phyloP scores from a whole-genome alignment of 2,888 invertebrate species.

The Ormyrus rosae region DNA sequence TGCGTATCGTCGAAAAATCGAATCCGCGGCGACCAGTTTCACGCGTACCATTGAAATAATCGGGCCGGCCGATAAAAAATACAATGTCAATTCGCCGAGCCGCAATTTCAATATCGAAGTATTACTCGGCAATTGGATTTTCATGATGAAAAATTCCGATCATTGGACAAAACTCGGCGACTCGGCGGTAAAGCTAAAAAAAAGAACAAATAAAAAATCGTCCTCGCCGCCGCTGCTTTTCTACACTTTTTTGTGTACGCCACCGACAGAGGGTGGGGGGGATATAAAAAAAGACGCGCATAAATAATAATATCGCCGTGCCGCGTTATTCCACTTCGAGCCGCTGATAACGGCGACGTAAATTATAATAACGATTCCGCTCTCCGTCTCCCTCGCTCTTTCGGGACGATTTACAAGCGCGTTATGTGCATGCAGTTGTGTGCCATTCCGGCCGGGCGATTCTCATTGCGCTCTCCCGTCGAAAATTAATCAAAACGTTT shows the following conservation, averaged over 20 bases:
- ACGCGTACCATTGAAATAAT: background rate
- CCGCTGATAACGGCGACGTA: slow-evolving; percentile 21
- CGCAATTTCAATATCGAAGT: background rate
- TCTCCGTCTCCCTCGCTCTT: background rate
- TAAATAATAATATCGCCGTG: slow-evolving; percentile 21
- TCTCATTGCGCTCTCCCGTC: slow-evolving; percentile 12
- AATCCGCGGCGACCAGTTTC: background rate
- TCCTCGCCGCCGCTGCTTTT: too few species aligned
- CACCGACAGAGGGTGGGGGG: too few species aligned
- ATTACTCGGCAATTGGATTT: slow-evolving; percentile 30
- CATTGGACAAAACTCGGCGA: too few species aligned
- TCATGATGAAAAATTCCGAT: background rate
- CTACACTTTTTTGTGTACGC: too few species aligned
- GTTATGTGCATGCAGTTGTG: background rate
- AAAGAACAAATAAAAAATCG: too few species aligned
- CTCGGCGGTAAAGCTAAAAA: too few species aligned
- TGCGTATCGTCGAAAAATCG: too few species aligned
- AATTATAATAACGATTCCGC: slow-evolving; percentile 43
- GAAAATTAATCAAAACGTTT: slow-evolving; percentile 52
- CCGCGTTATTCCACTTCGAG: background rate
- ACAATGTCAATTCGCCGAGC: background rate
- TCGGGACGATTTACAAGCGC: slow-evolving; percentile 27
- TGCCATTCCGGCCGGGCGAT: slow-evolving; percentile 7
- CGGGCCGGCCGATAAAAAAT: slow-evolving; percentile 13
- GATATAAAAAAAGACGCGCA: too few species aligned